These are phyloP conservation scores for Polydrusus pterygomalis DNA, from an alignment of 2,888 invertebrate genomes.

Conservation along the genomic window DNA sequence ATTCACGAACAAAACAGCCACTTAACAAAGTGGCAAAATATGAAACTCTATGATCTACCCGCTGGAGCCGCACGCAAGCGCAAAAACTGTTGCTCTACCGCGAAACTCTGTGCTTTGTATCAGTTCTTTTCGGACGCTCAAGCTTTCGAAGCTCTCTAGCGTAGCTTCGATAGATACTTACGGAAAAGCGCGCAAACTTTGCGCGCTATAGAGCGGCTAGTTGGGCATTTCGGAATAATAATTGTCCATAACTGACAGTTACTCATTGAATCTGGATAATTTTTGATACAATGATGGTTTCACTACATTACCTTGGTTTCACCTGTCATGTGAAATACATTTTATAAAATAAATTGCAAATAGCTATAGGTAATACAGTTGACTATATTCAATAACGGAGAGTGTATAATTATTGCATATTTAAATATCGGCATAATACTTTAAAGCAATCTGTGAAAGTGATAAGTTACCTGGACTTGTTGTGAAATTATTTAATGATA, in stretches of 20 bases:
- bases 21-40: slow-evolving; percentile 54
- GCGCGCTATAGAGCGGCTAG: neutral
- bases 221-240: too few relatives aligned
- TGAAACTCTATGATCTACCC: slow-evolving; percentile 40
- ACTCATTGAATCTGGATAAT: neutral
- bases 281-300: too few relatives aligned
- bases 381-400: neutral
- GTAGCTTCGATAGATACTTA: slow-evolving; percentile 4
- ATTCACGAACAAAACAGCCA: slow-evolving; percentile 51
- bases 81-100: slow-evolving; percentile 53
- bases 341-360: too few relatives aligned
- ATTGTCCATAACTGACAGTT: neutral
- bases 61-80: slow-evolving; percentile 38
- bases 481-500: slow-evolving; percentile 13
- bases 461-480: slow-evolving; percentile 1
- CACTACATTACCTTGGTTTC: too few relatives aligned
- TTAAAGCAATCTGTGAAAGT: neutral
- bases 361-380: too few relatives aligned
- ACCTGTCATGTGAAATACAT: too few relatives aligned
- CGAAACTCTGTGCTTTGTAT: slow-evolving; percentile 34
- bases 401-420: neutral
- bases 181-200: slow-evolving; percentile 26
- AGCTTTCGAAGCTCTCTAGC: slow-evolving; percentile 19
- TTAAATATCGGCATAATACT: neutral
- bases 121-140: slow-evolving; percentile 44